These are phyloP conservation scores for Gobio gobio DNA, from an alignment of 2,113 vertebrate genomes.

Conservation along the genomic window DNA sequence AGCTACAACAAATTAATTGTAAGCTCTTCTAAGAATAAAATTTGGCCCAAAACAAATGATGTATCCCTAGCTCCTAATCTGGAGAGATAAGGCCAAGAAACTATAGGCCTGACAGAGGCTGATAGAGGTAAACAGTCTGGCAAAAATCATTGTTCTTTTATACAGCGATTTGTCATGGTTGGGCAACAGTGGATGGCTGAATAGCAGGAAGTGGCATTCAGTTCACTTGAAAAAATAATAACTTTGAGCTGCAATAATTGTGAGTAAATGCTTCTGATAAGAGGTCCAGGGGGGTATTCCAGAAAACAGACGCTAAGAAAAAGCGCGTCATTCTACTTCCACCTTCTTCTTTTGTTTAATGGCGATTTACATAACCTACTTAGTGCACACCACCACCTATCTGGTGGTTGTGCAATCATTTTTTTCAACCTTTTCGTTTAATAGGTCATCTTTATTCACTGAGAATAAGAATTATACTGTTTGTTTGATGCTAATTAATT, in stretches of 20 bases:
- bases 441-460: no score
- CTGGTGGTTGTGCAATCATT: no score
- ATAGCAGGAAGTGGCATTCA: conserved; percentile 73
- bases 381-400: no score
- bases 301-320: no score
- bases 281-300: background rate
- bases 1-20: conserved; percentile 27
- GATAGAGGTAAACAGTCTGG: conserved; percentile 53
- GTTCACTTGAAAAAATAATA: conserved; percentile 62
- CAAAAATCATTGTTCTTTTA: conserved; percentile 63
- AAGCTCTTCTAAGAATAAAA: conserved; percentile 19
- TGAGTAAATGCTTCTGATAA: background rate
- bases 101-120: background rate
- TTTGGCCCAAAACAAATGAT: background rate
- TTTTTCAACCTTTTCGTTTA: no score
- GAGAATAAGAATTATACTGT: no score
- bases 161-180: conserved; percentile 58
- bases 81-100: conserved; percentile 31
- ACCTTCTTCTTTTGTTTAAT: no score
- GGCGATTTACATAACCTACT: no score
- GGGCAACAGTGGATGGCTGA: conserved; percentile 54
- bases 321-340: no score
- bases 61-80: conserved; percentile 42
- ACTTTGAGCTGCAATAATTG: conserved; percentile 34
- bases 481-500: no score